Evolutionary conservation across 2,113 vertebrate species (phyloP).

Genomic region (Colinus virginianus): DNA sequence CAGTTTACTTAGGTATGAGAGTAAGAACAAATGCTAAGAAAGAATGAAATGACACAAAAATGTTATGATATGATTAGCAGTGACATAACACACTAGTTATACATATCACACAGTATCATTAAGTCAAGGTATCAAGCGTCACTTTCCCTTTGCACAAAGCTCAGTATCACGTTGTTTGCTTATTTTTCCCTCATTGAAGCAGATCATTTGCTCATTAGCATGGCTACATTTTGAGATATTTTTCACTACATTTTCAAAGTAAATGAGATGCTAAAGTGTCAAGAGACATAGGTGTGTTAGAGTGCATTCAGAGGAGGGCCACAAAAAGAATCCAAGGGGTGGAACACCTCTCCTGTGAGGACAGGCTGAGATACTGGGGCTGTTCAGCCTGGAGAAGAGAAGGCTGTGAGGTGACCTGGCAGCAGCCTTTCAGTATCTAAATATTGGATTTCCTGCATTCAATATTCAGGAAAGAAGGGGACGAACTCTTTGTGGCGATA

Average conservation of each 20-base stretch:
- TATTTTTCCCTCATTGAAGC: not conserved
- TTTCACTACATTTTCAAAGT: not conserved
- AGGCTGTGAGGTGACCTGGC: no score
- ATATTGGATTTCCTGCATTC: no score
- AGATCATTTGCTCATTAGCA: not conserved
- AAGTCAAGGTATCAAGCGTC: not conserved
- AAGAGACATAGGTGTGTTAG: no score
- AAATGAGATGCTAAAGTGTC: not conserved
- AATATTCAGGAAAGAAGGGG: no score
- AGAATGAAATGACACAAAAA: not conserved
- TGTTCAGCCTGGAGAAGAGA: no score
- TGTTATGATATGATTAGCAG: not conserved
- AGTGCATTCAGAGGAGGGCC: no score
- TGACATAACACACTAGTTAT: not conserved
- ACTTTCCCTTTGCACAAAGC: not conserved
- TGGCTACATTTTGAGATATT: fast-evolving
- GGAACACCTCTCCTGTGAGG: no score
- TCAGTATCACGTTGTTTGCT: not conserved
- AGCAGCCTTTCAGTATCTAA: no score
- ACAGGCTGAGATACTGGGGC: no score
- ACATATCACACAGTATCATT: not conserved
- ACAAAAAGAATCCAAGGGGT: no score
- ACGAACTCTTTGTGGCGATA: no score
- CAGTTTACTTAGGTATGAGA: fast-evolving
- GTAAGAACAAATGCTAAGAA: not conserved